Evolutionary conservation across 53 echinoderm and acorn worm species (phyloP), one percentile per base, ranked within the genome.

Genomic region (Temnopleurus reevesii): DNA sequence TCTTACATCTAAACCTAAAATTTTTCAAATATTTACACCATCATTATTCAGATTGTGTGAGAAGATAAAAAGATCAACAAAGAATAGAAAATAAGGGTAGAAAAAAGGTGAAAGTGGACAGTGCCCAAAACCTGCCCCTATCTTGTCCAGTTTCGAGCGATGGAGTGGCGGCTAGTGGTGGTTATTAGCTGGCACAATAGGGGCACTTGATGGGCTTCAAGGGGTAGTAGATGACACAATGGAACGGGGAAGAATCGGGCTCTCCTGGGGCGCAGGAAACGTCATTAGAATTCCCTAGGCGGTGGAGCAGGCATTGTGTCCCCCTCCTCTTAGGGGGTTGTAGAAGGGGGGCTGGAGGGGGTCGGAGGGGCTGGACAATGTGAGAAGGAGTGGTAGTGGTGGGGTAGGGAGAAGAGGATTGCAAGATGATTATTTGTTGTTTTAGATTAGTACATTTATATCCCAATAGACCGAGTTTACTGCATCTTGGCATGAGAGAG

Each of bases 391-490:
- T 31, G 29, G 46, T 60, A 36, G 85, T 85, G 61, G 45, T 59
- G 45, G 45, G 54, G 23, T 36, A 23, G n/a, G 10, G 43, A 59
- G 59, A 85, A 85, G 85, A 15, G 86, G 63, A 58, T 46, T 12
- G 38, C 59, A 44, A 45, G 45, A 12, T 60, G 36, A 33, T 77
- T 65, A 86, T 91, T 91, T 91, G 91, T 91, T 91, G 47, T 77
- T 91, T 91, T 86, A 86, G 86, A 86, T 91, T 91, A 91, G 77
- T 34, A 44, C 64, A 27, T 71, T 90, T 64, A 47, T 90, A 63
- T 90, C 81, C 82, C 81, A 59, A 90, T 49, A 81, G 60, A 46
- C 81, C 45, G 33, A 31, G 31, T 55, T 35, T 21, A 53, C 34
- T 34, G 8, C 46, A 28, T 47, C 47, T 51, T 41, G n/a, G 35